Base-by-base conservation (phyloP, 2,888 invertebrate species). In the Ornithoptera alexandrae region DNA sequence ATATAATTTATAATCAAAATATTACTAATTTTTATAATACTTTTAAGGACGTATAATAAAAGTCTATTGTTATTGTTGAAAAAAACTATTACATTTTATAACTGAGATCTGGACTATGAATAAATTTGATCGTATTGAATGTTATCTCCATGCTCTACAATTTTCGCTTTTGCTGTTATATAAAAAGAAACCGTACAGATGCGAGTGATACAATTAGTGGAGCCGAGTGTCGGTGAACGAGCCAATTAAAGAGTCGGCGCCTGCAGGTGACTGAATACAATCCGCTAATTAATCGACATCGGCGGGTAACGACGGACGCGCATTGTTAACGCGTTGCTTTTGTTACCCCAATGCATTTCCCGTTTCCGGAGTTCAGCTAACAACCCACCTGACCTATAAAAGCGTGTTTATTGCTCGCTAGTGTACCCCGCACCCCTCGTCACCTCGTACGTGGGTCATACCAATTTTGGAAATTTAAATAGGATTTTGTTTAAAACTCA, bases 181-280 rank as follows among this genome's bases (percentile, higher is more conserved):
- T 15, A 18, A 53, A 53, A n/a, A 65, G 64, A 64, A 65, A 46
- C 2, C 3, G 30, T 50, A 61, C 57, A 65, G 24, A 30, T 22
- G 65, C 56, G 20, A 61, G 59, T 62, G 24, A 62, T 57, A 53
- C 70, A 70, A 67, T 70, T 59, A 70, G 62, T 62, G 36, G n/a
- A 46, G 24, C 46, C 22, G 42, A 36, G 53, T 53, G 24, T 12
- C 36, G 17, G 30, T 59, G 66, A 59, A 67, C 67, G 36, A 67
- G 70, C 70, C 70, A 70, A 70, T 70, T 70, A 70, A 63, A 63
- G 63, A 56, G n/a, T 53, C 70, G 70, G 67, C 70, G 63, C 62
- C 70, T 70, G 70, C 60, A 59, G 59, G 58, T 66, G 70, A 70
- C 65, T 70, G 67, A 58, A 58, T 67, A 53, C 70, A 59, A 70